phyloP scores from a whole-genome alignment of 2,113 vertebrate species.

The Octodon degus region DNA sequence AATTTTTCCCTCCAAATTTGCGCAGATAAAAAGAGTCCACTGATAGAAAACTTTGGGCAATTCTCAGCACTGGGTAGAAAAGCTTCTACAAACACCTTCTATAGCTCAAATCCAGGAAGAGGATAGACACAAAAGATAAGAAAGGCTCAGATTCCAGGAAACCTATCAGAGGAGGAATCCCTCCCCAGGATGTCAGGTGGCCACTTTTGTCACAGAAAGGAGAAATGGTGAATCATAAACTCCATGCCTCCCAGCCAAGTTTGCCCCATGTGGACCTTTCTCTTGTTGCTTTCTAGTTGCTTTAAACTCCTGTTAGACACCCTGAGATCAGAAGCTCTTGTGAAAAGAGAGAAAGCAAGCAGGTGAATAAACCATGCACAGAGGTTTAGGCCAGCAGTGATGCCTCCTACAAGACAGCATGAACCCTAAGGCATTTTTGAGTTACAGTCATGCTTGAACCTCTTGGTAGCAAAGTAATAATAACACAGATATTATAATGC shows the following conservation, averaged over 20 bases:
- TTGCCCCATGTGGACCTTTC: neutral
- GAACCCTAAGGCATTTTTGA: neutral
- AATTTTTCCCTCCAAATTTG: neutral
- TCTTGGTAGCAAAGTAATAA: neutral
- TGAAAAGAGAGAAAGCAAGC: neutral
- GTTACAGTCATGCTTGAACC: neutral
- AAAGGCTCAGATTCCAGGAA: neutral
- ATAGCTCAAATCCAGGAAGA: neutral
- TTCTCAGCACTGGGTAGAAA: neutral
- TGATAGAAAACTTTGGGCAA: conserved; percentile 2
- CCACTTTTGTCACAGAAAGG: neutral
- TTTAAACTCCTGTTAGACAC: neutral
- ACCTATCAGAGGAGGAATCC: neutral
- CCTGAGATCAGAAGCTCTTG: neutral
- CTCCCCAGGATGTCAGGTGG: neutral
- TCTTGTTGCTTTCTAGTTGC: neutral
- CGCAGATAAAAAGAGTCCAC: conserved; percentile 49
- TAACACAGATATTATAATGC: neutral
- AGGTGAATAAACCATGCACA: neutral
- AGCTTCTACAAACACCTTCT: neutral
- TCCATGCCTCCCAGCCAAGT: neutral
- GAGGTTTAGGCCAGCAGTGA: neutral
- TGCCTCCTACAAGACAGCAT: neutral
- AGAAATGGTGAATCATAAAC: neutral
- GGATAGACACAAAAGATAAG: neutral